A percentile compares a stretch with the other conserved stretches of the same genome.
These are phyloP conservation scores for Antheraea assamensis DNA, from an alignment of 2,888 invertebrate species.

Conservation along the genomic window DNA sequence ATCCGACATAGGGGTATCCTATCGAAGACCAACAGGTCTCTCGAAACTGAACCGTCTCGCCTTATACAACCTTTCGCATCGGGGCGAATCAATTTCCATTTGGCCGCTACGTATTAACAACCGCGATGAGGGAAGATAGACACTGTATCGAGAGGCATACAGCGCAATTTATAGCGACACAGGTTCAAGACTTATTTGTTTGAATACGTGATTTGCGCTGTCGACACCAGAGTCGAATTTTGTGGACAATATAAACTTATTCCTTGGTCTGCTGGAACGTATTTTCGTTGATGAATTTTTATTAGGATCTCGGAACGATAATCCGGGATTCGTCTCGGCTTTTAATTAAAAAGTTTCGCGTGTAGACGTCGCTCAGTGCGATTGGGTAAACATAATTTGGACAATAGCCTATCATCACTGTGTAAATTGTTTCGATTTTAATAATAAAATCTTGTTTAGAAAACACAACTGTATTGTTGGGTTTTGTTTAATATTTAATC, in stretches of 20 bases:
- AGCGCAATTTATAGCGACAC: slow-evolving; percentile 57
- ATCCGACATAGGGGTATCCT: slow-evolving; percentile 49
- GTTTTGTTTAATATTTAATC: no score
- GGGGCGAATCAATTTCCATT: slow-evolving; percentile 74
- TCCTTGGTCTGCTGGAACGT: slow-evolving; percentile 27
- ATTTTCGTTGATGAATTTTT: slow-evolving; percentile 41
- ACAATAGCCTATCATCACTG: slow-evolving; percentile 8
- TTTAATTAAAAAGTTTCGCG: slow-evolving; percentile 24
- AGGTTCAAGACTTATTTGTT: slow-evolving; percentile 64
- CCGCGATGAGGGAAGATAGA: slow-evolving; percentile 48
- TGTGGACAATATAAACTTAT: slow-evolving; percentile 27
- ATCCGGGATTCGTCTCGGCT: slow-evolving; percentile 28
- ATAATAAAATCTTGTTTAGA: background rate
- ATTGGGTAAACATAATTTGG: slow-evolving; percentile 20
- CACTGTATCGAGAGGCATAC: slow-evolving; percentile 45
- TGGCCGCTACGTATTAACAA: slow-evolving; percentile 50
- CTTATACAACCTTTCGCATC: slow-evolving; percentile 66
- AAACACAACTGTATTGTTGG: no score
- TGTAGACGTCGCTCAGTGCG: slow-evolving; percentile 9
- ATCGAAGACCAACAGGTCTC: slow-evolving; percentile 35
- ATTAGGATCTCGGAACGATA: slow-evolving; percentile 36
- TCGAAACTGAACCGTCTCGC: slow-evolving; percentile 31
- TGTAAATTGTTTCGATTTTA: slow-evolving; percentile 19
- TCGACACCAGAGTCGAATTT: slow-evolving; percentile 58
- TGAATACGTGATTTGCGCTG: slow-evolving; percentile 76